Conservation (phyloP, 2,113 vertebrate genomes). For the Manacus vitellinus region DNA sequence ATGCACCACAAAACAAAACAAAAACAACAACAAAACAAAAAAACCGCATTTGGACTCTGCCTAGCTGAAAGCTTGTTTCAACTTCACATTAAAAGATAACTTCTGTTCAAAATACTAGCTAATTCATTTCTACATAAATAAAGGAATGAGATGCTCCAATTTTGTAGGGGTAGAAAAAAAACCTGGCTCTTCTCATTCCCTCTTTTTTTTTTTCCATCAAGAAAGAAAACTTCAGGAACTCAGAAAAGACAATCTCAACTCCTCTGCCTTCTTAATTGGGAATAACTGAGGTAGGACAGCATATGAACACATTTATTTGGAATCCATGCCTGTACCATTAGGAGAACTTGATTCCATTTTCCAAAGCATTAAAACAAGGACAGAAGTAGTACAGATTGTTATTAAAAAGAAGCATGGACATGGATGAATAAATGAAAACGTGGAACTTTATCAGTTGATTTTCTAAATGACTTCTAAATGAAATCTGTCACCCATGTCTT, state of each 20-base stretch:
- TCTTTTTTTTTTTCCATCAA: neutral
- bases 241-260: neutral
- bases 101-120: neutral
- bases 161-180: neutral
- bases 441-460: neutral
- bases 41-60: accelerated
- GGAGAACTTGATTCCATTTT: neutral
- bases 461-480: neutral
- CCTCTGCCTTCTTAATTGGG: neutral
- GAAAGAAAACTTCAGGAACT: neutral
- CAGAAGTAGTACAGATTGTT: neutral
- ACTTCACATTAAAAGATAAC: neutral
- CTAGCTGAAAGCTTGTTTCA: neutral
- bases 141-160: neutral
- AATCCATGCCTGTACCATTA: neutral
- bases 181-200: neutral
- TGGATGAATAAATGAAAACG: neutral
- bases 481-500: neutral
- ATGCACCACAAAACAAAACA: accelerated
- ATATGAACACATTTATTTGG: neutral
- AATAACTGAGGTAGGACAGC: neutral
- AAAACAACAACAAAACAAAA: neutral
- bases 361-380: neutral
- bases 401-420: neutral
- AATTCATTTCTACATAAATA: neutral